phyloP scores from a whole-genome alignment of 2,888 invertebrate genomes.

The Pristionchus maxplancki region DNA sequence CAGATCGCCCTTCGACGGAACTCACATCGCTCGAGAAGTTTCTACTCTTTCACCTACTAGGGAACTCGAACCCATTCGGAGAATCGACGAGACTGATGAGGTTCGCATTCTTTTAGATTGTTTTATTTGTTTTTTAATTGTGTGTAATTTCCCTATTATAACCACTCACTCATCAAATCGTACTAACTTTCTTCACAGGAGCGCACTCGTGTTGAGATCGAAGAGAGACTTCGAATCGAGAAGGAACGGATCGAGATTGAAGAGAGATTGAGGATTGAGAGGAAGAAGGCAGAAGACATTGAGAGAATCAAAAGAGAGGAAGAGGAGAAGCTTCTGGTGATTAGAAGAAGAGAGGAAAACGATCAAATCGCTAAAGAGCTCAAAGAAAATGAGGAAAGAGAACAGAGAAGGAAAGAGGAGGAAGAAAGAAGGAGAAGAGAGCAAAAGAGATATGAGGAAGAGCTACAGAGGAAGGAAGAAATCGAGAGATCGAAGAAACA shows the following conservation, averaged over 20 bases:
- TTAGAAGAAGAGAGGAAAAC: constrained; percentile 31
- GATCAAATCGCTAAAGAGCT: constrained; percentile 22
- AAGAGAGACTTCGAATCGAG: not conserved
- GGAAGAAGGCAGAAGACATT: not conserved
- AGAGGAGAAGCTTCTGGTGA: not conserved
- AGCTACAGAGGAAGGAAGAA: not conserved
- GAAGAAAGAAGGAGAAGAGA: constrained; percentile 29
- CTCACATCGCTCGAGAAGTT: constrained; percentile 13
- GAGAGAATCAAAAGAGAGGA: constrained; percentile 34
- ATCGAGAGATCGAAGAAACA: not conserved
- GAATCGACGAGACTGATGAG: constrained; percentile 49
- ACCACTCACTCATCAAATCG: not conserved
- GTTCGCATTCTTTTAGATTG: too few relatives aligned
- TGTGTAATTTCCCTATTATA: not conserved
- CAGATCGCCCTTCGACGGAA: constrained; percentile 43
- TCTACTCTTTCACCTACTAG: not conserved
- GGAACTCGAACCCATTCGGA: not conserved
- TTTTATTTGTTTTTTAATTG: not conserved
- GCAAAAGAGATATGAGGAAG: not conserved
- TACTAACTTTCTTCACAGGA: not conserved
- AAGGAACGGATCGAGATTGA: not conserved
- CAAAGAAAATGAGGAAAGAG: not conserved
- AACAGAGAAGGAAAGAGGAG: not conserved
- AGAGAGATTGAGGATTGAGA: constrained; percentile 2
- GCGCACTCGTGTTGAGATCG: not conserved